Conservation (phyloP, 2,797 vertebrate genomes). For the Melanotaenia maccullochi region DNA sequence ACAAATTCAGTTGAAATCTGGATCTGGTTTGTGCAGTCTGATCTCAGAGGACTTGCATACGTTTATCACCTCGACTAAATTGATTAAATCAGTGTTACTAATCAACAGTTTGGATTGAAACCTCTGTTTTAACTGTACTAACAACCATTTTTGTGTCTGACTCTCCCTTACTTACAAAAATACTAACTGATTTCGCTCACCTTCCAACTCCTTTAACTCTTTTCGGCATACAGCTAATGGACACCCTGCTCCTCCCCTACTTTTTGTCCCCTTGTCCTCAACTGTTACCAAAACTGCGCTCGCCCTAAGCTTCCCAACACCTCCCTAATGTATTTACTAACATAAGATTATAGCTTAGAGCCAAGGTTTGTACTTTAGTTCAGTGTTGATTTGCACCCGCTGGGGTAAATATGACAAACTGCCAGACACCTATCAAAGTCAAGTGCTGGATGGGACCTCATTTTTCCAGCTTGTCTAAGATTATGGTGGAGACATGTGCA, state of each 20-base stretch:
- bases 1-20: conserved; percentile 74
- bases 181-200: conserved; percentile 86
- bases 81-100: conserved; percentile 85
- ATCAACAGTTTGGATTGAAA: conserved; percentile 83
- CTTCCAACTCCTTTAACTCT: conserved; percentile 74
- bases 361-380: neutral
- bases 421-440: conserved; percentile 80
- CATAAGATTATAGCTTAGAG: conserved; percentile 27
- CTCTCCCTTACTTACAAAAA: conserved; percentile 87
- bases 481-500: neutral
- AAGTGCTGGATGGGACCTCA: conserved; percentile 15
- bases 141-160: conserved; percentile 92
- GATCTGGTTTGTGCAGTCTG: conserved; percentile 82
- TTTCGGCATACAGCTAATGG: conserved; percentile 37
- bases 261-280: conserved; percentile 21
- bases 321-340: conserved; percentile 43
- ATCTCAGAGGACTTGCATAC: conserved; percentile 78
- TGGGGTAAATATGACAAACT: conserved; percentile 58
- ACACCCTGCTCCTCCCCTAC: neutral
- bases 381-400: neutral
- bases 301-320: conserved; percentile 8
- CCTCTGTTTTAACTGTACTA: conserved; percentile 89
- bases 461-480: conserved; percentile 7
- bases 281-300: conserved; percentile 28
- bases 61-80: conserved; percentile 72